Conservation (phyloP, 2,888 invertebrate species). For the Cantharis rustica region DNA sequence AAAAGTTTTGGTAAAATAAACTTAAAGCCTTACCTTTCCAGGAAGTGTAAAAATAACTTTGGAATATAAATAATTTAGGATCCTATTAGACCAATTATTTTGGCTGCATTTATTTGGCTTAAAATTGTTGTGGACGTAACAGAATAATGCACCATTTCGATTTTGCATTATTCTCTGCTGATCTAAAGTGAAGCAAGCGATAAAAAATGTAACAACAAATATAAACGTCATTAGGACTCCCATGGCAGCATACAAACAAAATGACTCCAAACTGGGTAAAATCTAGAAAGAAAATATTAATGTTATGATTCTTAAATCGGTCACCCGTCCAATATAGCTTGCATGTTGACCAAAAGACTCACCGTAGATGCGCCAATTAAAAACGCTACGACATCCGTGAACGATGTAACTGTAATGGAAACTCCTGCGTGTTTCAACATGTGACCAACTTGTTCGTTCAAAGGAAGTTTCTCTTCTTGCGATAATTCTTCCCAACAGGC, state of each 20-base stretch:
- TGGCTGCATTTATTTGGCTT: constrained; percentile 61
- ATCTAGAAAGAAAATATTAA: constrained; percentile 58
- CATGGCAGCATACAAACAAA: constrained; percentile 79
- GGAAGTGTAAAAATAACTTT: constrained; percentile 68
- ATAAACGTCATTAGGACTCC: constrained; percentile 78
- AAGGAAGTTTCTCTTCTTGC: constrained; percentile 59
- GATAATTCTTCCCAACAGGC: constrained; percentile 74
- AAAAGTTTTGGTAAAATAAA: not conserved
- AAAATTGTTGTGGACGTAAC: constrained; percentile 65
- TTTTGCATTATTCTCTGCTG: constrained; percentile 65
- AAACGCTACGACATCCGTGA: constrained; percentile 82
- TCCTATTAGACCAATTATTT: constrained; percentile 61
- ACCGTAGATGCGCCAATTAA: constrained; percentile 79
- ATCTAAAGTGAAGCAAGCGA: constrained; percentile 77
- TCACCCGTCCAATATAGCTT: too few species aligned
- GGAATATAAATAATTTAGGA: constrained; percentile 66
- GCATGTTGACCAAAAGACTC: too few species aligned
- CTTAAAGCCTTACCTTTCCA: constrained; percentile 63
- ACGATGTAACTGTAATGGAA: constrained; percentile 81
- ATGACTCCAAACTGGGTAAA: constrained; percentile 79
- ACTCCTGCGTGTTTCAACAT: constrained; percentile 81
- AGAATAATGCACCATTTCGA: constrained; percentile 70
- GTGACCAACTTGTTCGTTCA: constrained; percentile 69
- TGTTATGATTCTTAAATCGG: too few species aligned
- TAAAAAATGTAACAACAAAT: constrained; percentile 80